Conservation (phyloP, 1,140 invertebrate genomes). For the Ladona fulva region DNA sequence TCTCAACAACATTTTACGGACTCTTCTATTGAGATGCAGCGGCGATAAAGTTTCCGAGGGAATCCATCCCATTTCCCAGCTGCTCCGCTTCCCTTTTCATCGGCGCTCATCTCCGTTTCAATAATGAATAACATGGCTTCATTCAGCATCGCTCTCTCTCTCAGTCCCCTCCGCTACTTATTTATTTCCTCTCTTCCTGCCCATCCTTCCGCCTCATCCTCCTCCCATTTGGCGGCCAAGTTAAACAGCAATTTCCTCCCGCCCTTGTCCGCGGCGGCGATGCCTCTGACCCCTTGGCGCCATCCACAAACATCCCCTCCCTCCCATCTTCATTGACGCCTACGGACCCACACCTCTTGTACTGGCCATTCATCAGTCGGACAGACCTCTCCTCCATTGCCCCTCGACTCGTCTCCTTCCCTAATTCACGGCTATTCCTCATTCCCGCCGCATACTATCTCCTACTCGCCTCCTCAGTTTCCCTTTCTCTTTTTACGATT, state of each 20-base stretch:
- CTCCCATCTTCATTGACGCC: not conserved
- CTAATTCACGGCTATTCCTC: not conserved
- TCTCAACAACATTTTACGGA: too few relatives aligned
- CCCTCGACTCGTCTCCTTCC: not conserved
- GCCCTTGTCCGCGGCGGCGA: not conserved
- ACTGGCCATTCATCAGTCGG: not conserved
- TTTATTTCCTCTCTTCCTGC: not conserved
- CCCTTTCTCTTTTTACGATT: too few relatives aligned
- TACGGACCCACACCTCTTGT: not conserved
- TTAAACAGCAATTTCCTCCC: slow-evolving; percentile 4
- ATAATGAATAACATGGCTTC: too few relatives aligned
- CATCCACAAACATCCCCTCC: not conserved
- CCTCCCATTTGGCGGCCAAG: not conserved
- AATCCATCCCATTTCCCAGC: too few relatives aligned
- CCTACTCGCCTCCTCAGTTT: not conserved
- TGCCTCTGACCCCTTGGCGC: not conserved
- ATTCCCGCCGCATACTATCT: not conserved
- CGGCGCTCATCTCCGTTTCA: too few relatives aligned
- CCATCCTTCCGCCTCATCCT: not conserved
- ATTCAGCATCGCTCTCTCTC: too few relatives aligned
- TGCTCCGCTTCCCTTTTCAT: too few relatives aligned
- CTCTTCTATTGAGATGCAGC: too few relatives aligned
- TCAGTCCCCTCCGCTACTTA: not conserved
- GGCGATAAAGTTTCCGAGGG: too few relatives aligned
- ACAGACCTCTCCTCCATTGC: not conserved